Evolutionary conservation across 2,888 invertebrate species (phyloP).

Genomic region (Bombyx huttoni): DNA sequence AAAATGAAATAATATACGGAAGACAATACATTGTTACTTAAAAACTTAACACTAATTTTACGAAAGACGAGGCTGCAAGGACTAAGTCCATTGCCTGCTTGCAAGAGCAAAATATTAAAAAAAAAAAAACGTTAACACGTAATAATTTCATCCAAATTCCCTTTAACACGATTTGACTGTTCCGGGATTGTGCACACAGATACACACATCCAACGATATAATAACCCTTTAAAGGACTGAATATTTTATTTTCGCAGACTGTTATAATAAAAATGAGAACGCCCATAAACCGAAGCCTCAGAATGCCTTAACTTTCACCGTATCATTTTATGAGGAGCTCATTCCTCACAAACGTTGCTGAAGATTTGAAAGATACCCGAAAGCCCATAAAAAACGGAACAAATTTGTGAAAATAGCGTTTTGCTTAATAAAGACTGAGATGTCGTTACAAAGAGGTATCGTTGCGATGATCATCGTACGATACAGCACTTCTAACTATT

Average conservation of each 20-base stretch:
- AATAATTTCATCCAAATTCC: neutral
- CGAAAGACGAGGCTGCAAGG: too few relatives aligned
- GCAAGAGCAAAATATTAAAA: too few relatives aligned
- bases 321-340: neutral
- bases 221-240: neutral
- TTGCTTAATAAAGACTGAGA: neutral
- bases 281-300: neutral
- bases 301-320: too few relatives aligned
- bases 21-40: too few relatives aligned
- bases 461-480: conserved; percentile 3
- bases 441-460: neutral
- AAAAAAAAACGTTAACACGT: neutral
- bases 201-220: neutral
- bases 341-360: too few relatives aligned
- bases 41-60: too few relatives aligned
- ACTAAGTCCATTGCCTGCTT: too few relatives aligned
- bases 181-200: neutral
- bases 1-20: too few relatives aligned
- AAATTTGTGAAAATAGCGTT: neutral
- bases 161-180: neutral
- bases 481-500: neutral
- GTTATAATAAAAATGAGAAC: neutral
- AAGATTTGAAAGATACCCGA: neutral
- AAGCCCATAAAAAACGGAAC: neutral
- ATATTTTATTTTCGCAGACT: neutral